A percentile compares a stretch with the other conserved stretches of the same genome.
Conservation (phyloP, 2,113 vertebrate genomes). For the Eulemur rufifrons region DNA sequence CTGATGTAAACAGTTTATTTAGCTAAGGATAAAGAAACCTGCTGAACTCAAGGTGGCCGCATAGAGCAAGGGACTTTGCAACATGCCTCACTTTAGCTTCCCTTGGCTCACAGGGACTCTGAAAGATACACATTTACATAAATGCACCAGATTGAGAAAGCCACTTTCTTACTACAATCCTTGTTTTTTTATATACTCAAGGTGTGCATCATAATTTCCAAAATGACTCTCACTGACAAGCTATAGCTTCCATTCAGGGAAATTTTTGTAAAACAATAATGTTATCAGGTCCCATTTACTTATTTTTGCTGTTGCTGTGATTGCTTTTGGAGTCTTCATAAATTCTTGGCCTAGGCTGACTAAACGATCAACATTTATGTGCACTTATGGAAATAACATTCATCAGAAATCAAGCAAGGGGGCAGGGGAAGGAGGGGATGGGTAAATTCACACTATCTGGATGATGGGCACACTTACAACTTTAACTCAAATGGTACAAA, state of each 20-base stretch:
- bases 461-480: too few relatives aligned
- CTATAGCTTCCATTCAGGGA: not conserved
- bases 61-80: not conserved
- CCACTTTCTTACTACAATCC: not conserved
- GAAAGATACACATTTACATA: not conserved
- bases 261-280: not conserved
- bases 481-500: too few relatives aligned
- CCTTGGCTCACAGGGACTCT: not conserved
- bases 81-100: not conserved
- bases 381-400: too few relatives aligned
- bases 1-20: not conserved
- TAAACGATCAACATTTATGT: too few relatives aligned
- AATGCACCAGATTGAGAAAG: not conserved
- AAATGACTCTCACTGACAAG: not conserved
- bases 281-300: too few relatives aligned
- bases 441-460: too few relatives aligned
- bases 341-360: too few relatives aligned
- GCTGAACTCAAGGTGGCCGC: not conserved
- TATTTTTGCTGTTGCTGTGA: too few relatives aligned
- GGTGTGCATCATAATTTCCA: not conserved
- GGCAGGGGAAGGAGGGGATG: too few relatives aligned
- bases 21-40: not conserved
- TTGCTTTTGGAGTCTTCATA: too few relatives aligned
- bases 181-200: not conserved
- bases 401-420: too few relatives aligned